Conservation (phyloP, 1,140 invertebrate species). For the Halyomorpha halys region DNA sequence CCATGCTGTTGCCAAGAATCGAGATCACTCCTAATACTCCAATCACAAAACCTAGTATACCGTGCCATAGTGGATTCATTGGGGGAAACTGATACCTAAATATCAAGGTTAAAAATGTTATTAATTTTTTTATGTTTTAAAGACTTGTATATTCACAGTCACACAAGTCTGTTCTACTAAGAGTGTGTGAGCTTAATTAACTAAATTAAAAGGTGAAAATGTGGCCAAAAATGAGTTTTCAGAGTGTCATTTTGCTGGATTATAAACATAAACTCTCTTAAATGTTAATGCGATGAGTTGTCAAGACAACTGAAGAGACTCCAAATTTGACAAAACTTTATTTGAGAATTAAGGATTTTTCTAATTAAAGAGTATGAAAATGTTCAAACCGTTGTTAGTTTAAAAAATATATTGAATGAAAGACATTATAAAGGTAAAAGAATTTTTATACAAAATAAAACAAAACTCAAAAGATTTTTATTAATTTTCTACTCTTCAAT, state of each 20-base stretch:
- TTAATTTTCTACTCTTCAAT: too few relatives aligned
- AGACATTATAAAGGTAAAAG: too few relatives aligned
- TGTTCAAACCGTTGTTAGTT: background rate
- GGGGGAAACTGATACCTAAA: constrained; percentile 56
- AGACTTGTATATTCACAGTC: too few relatives aligned
- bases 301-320: too few relatives aligned
- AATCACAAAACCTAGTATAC: constrained; percentile 63
- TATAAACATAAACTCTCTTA: background rate
- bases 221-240: too few relatives aligned
- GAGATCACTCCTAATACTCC: constrained; percentile 57
- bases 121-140: background rate
- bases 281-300: background rate
- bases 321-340: too few relatives aligned
- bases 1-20: constrained; percentile 69
- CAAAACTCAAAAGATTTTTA: too few relatives aligned
- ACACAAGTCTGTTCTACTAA: background rate
- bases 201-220: background rate
- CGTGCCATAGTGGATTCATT: constrained; percentile 68
- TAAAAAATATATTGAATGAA: too few relatives aligned
- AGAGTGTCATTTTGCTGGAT: too few relatives aligned
- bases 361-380: background rate
- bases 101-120: background rate
- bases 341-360: too few relatives aligned
- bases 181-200: too few relatives aligned
- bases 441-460: too few relatives aligned